Percentiles rank a stretch among this genome's conserved stretches.
Evolutionary conservation across 2,797 vertebrate species (phyloP).

Genomic region (Tragelaphus eurycerus): DNA sequence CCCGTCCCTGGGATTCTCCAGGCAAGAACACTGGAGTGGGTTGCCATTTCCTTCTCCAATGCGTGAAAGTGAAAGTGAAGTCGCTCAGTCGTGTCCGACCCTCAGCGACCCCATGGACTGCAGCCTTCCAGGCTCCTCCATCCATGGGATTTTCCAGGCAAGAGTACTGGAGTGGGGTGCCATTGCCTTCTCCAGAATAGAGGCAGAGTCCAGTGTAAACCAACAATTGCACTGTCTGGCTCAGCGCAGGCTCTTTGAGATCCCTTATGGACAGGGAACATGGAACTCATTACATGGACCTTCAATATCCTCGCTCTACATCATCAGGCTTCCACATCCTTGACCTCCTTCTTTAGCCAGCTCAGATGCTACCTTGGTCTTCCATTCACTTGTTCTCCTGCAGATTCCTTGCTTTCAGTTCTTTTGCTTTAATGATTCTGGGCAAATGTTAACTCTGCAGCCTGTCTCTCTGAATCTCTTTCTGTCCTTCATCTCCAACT

Average conservation of each 20-base stretch:
- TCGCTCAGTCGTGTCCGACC: too few species aligned
- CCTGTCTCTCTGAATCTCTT: not conserved
- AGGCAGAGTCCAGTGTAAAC: not conserved
- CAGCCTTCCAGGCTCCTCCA: too few species aligned
- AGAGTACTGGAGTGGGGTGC: too few species aligned
- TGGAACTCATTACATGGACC: not conserved
- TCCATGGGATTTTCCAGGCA: too few species aligned
- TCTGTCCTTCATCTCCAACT: not conserved
- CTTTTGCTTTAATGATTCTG: not conserved
- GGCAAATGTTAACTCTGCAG: not conserved
- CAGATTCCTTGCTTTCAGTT: not conserved
- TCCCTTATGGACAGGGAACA: not conserved
- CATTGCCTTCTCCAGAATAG: not conserved
- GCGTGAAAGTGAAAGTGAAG: too few species aligned
- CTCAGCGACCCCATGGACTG: too few species aligned
- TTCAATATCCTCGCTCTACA: not conserved
- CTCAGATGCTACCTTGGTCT: not conserved
- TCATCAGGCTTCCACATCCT: not conserved
- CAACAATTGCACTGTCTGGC: not conserved
- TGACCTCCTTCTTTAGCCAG: not conserved
- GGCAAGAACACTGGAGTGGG: too few species aligned
- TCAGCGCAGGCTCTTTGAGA: not conserved
- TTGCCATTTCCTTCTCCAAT: too few species aligned
- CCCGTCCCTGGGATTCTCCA: too few species aligned
- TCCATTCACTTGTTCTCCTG: not conserved